These are phyloP conservation scores for Porites lobata DNA, from an alignment of 92 coral and sea anemone genomes.

Conservation along the genomic window DNA sequence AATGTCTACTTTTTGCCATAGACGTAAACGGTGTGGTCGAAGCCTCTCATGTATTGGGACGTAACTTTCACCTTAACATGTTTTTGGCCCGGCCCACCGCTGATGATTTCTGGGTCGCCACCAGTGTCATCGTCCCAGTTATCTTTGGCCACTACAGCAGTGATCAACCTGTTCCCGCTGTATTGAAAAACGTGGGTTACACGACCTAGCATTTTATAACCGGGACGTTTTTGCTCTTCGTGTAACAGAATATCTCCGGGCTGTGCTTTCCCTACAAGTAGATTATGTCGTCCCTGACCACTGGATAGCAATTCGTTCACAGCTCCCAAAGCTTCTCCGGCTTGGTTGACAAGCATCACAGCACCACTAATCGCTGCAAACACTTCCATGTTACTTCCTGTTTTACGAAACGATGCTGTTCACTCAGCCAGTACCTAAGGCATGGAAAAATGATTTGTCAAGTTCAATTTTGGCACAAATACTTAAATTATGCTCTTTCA, in stretches of 20 bases:
- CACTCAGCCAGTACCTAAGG: too few relatives aligned
- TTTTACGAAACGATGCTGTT: background rate
- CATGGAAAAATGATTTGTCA: too few relatives aligned
- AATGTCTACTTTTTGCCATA: constrained; percentile 5
- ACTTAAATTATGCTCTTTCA: too few relatives aligned
- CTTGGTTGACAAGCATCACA: background rate
- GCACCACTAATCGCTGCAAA: background rate
- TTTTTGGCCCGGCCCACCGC: background rate
- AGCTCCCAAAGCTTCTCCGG: background rate
- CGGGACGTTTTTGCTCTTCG: background rate
- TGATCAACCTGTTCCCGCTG: background rate
- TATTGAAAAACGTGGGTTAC: background rate
- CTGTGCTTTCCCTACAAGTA: background rate
- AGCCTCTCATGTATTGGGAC: background rate
- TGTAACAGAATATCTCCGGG: background rate
- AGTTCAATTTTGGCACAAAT: too few relatives aligned
- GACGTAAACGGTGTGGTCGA: constrained; percentile 10
- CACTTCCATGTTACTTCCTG: background rate
- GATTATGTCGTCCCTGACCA: constrained; percentile 2
- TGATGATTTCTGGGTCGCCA: background rate
- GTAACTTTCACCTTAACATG: background rate
- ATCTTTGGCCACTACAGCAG: constrained; percentile 2
- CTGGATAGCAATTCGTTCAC: background rate
- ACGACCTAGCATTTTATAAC: background rate
- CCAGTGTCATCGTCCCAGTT: background rate